A percentile compares a stretch with the other conserved stretches of the same genome.
These are phyloP conservation scores for Bryconaethiops microstoma DNA, from an alignment of 2,797 vertebrate species.

Conservation along the genomic window DNA sequence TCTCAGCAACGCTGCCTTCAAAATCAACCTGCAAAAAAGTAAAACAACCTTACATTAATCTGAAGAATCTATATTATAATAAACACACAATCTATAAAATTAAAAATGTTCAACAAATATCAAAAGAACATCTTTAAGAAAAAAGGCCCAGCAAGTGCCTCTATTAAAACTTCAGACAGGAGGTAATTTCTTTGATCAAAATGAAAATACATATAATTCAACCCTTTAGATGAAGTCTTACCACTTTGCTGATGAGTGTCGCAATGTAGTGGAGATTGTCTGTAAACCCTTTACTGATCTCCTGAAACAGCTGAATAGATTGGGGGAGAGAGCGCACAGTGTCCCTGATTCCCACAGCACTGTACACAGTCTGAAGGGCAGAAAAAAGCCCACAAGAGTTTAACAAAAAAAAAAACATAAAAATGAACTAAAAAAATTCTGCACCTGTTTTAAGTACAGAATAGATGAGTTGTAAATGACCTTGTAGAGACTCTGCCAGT, in stretches of 20 bases:
- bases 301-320: slow-evolving; percentile 86
- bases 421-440: not conserved
- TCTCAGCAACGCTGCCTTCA: slow-evolving; percentile 86
- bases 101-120: too few relatives aligned
- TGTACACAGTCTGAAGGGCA: slow-evolving; percentile 81
- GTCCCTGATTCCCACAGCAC: slow-evolving; percentile 89
- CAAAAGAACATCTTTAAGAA: not conserved
- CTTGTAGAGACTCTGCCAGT: slow-evolving; percentile 95
- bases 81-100: too few relatives aligned
- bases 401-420: not conserved
- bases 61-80: not conserved
- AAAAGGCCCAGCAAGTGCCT: not conserved
- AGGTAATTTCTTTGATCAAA: too few relatives aligned
- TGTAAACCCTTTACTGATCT: slow-evolving; percentile 85
- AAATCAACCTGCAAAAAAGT: slow-evolving; percentile 86
- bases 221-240: slow-evolving; percentile 60
- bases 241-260: slow-evolving; percentile 90
- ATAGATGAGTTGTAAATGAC: slow-evolving; percentile 61
- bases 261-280: slow-evolving; percentile 88
- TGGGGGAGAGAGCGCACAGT: slow-evolving; percentile 84
- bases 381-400: not conserved
- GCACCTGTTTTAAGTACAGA: not conserved
- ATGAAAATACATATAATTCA: not conserved
- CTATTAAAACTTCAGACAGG: not conserved
- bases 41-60: not conserved